Evolutionary conservation across 2,888 invertebrate genomes (phyloP).

Genomic region (Drosophila pullipes): DNA sequence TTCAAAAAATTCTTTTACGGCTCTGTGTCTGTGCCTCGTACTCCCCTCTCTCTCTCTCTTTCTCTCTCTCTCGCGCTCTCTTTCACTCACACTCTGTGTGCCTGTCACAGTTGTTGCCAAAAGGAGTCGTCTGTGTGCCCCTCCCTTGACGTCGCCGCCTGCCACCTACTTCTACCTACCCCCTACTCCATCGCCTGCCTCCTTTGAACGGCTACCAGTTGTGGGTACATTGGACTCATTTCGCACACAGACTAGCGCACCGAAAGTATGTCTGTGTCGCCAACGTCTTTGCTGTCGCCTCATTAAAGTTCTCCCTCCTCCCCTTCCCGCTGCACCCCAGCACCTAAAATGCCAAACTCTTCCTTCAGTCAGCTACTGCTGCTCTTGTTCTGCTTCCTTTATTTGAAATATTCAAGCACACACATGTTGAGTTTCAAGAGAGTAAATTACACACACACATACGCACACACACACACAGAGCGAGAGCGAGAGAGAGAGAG

Average conservation of each 20-base stretch:
- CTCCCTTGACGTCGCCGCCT: conserved; percentile 17
- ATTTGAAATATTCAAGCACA: conserved; percentile 66
- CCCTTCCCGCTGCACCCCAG: neutral
- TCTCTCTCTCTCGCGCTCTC: neutral
- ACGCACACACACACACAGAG: conserved; percentile 27
- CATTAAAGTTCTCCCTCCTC: conserved; percentile 71
- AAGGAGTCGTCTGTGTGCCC: conserved; percentile 68
- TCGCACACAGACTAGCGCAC: conserved; percentile 61
- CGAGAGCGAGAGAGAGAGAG: neutral
- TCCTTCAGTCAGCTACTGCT: conserved; percentile 70
- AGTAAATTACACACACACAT: conserved; percentile 24
- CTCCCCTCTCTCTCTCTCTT: conserved; percentile 1
- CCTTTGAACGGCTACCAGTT: conserved; percentile 40
- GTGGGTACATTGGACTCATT: conserved; percentile 80
- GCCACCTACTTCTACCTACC: neutral
- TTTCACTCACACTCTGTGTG: conserved; percentile 3
- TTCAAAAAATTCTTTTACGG: conserved; percentile 68
- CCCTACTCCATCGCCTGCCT: neutral
- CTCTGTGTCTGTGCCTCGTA: conserved; percentile 42
- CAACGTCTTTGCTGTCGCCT: conserved; percentile 59
- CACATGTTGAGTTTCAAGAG: conserved; percentile 38
- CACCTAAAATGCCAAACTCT: conserved; percentile 71
- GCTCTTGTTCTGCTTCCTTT: conserved; percentile 79
- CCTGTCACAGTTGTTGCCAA: conserved; percentile 32
- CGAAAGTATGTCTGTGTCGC: conserved; percentile 80